phyloP scores from a whole-genome alignment of 2,113 vertebrate genomes.

The Dendropsophus ebraccatus region DNA sequence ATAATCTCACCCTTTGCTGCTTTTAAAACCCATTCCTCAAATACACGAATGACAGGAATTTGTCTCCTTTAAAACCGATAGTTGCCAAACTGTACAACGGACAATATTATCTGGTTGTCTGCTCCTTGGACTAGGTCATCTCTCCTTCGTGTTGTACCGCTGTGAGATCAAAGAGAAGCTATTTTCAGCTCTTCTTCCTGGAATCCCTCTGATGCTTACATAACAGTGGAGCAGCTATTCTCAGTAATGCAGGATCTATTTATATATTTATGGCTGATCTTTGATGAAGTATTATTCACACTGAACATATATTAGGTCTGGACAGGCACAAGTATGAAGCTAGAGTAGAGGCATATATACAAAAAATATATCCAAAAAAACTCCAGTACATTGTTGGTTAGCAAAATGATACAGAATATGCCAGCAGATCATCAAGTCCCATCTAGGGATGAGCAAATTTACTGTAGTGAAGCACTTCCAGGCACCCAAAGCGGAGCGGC shows the following conservation, averaged over 20 bases:
- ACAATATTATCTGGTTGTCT: too few relatives aligned
- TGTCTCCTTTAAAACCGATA: background rate
- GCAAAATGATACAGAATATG: too few relatives aligned
- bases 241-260: background rate
- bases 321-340: background rate
- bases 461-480: too few relatives aligned
- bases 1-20: background rate
- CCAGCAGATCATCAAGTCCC: too few relatives aligned
- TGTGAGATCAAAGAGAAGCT: background rate
- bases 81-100: too few relatives aligned
- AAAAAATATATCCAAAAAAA: too few relatives aligned
- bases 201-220: background rate
- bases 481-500: too few relatives aligned
- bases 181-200: background rate
- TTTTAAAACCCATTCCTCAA: background rate
- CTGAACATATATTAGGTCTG: background rate
- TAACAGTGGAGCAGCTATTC: background rate
- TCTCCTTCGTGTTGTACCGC: background rate
- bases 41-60: background rate
- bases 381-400: too few relatives aligned
- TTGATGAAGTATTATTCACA: background rate
- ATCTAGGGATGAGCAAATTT: too few relatives aligned
- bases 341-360: too few relatives aligned
- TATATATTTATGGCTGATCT: background rate
- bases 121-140: too few relatives aligned